These are phyloP conservation scores for Andrena bucephala DNA, from an alignment of 2,888 invertebrate genomes.

Conservation along the genomic window DNA sequence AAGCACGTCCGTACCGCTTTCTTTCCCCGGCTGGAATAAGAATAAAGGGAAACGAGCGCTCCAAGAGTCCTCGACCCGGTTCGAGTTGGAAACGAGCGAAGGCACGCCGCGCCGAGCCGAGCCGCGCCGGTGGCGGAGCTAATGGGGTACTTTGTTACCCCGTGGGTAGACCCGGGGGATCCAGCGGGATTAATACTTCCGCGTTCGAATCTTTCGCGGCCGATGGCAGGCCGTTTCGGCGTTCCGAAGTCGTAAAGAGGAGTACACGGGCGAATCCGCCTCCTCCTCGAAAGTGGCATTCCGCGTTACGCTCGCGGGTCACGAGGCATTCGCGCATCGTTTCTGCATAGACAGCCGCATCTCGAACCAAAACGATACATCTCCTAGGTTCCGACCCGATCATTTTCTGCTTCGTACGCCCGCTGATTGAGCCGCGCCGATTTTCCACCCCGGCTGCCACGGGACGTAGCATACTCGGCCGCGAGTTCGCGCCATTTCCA, in stretches of 20 bases:
- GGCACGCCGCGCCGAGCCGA: not conserved
- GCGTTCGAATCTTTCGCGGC: constrained; percentile 70
- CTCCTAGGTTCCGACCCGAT: constrained; percentile 26
- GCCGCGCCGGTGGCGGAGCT: constrained; percentile 59
- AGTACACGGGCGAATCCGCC: constrained; percentile 51
- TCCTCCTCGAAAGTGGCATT: constrained; percentile 76
- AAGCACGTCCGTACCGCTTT: constrained; percentile 26
- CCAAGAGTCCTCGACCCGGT: constrained; percentile 30
- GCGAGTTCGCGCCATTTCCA: constrained; percentile 57
- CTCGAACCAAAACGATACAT: constrained; percentile 16
- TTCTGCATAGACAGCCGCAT: constrained; percentile 54
- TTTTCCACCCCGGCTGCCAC: constrained; percentile 81
- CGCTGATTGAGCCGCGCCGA: constrained; percentile 79
- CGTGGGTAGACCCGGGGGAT: constrained; percentile 70
- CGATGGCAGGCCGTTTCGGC: constrained; percentile 40
- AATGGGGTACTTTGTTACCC: constrained; percentile 78
- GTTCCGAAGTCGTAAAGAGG: constrained; percentile 64
- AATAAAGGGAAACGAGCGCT: constrained; percentile 28
- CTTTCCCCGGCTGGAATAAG: constrained; percentile 26
- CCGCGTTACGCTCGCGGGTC: constrained; percentile 82
- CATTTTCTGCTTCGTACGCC: constrained; percentile 81
- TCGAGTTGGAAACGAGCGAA: constrained; percentile 16
- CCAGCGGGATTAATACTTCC: constrained; percentile 78
- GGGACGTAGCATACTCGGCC: constrained; percentile 28
- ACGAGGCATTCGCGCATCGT: constrained; percentile 80